Base-by-base conservation (phyloP, 1,140 invertebrate species). In the Drosophila varians region DNA sequence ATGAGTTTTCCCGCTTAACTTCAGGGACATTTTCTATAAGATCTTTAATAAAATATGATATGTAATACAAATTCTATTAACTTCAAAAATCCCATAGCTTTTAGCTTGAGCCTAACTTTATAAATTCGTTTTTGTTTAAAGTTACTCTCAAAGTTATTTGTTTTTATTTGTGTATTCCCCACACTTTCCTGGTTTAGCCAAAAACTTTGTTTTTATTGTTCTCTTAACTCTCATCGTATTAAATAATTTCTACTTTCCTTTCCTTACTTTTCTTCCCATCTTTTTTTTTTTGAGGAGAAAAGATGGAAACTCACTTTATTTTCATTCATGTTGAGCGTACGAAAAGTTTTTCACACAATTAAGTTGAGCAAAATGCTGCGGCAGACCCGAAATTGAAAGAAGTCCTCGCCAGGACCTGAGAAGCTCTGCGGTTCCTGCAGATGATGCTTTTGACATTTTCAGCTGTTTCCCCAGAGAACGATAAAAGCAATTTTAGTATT, bases 321-420 rank as follows among this genome's bases (percentile, higher is more conserved):
- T 45, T 58, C 72, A 74, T 72, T 79, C 58, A 42, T 25, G 45
- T 64, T 25, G 34, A 66, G 72, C 58, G 58, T 38, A 55, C 23
- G 43, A 46, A 80, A 80, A 80, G 18, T 82, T 80, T 80, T 77
- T 73, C 78, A 49, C 73, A 77, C 78, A 82, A 80, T 80, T 80
- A 82, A 80, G 73, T 73, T 36, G 52, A 28, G 53, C 48, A 61
- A 53, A 62, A 69, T 70, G 43, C 51, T 57, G 34, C 3, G 73
- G 53, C 43, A 36, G 28, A 64, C 21, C n/a, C 45, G 18, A 38
- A 45, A 46, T 65, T 55, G 34, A 49, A 52, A 55, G 12, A 48
- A 51, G 57, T 42, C 45, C 16, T 49, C 23, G 16, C 16, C 28
- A 66, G 19, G 60, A 66, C 47, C 38, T 47, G 42, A 45, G 21